Evolutionary conservation across 2,888 invertebrate species (phyloP), one percentile per base, ranked within the genome.

Genomic region (Eupithecia abbreviata): DNA sequence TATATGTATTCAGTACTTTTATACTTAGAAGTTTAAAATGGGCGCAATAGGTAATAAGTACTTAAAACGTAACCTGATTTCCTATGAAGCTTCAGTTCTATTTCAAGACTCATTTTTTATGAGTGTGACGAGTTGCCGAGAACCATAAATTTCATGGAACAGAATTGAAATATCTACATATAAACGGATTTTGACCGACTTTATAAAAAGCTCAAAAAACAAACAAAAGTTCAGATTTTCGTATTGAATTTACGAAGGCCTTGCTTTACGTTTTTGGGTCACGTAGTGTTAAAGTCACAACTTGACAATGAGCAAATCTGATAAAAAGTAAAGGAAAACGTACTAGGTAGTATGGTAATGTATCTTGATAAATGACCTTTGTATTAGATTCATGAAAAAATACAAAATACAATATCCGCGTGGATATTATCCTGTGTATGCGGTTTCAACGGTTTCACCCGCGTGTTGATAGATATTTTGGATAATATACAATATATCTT

Each of bases 301-400:
- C 76, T 78, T 75, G 80, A 80, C 79, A 80, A 79, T 79, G 82
- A 77, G 79, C 73, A 73, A 72, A 81, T 80, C 82, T 66, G 80
- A 79, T 82, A 80, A 80, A 79, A 74, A 51, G n/a, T 49, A 77
- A 72, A 73, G 67, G 42, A 73, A 75, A 65, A 78, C 73, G 72
- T 77, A 75, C 72, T 75, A 65, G 5, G 10, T 58, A 30, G 18
- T 58, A 18, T 18, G 30, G 10, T 10, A 30, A 15, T 42, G 47
- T 10, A 51, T 42, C 51, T 9, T 69, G 51, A 66, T 5, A 9
- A 5, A n/a, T 15, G 47, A 74, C 77, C 74, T 77, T 75, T 70
- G 49, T 55, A 13, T 18, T 66, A 51, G n/a, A 6, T n/a, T 51
- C 51, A 51, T n/a, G n/a, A 51, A n/a, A 15, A 51, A 6, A 51